phyloP scores from a whole-genome alignment of 2,113 vertebrate genomes.

The Nibea coibor region DNA sequence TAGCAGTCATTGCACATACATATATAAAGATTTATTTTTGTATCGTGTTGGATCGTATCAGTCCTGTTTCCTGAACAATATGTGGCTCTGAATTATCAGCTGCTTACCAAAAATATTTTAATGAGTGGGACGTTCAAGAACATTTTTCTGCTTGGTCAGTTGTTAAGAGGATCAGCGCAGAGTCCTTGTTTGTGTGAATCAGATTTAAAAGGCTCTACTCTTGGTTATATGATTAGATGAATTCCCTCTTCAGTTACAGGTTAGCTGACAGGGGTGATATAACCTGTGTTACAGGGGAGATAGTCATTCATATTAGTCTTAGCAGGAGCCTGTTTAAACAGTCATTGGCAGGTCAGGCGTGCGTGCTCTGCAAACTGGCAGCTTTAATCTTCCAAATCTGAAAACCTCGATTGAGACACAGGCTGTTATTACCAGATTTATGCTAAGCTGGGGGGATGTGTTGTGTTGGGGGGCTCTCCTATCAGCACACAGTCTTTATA shows the following conservation, averaged over 20 bases:
- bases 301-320: constrained; percentile 65
- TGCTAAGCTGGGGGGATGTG: constrained; percentile 57
- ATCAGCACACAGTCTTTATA: constrained; percentile 46
- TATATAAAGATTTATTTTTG: too few relatives aligned
- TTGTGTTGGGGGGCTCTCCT: constrained; percentile 47
- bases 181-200: constrained; percentile 43
- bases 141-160: constrained; percentile 39
- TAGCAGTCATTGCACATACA: too few relatives aligned
- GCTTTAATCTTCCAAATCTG: constrained; percentile 73
- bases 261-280: constrained; percentile 29
- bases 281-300: constrained; percentile 36
- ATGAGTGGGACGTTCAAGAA: background rate
- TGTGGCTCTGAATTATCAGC: background rate
- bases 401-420: constrained; percentile 52
- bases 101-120: constrained; percentile 11
- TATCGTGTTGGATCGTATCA: background rate
- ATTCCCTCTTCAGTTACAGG: constrained; percentile 38
- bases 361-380: constrained; percentile 36
- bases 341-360: constrained; percentile 58
- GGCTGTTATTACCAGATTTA: constrained; percentile 72
- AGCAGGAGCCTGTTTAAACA: constrained; percentile 61
- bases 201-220: constrained; percentile 27
- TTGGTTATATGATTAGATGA: constrained; percentile 42
- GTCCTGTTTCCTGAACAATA: background rate
- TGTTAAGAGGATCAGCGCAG: constrained; percentile 40